Evolutionary conservation across 2,113 vertebrate species (phyloP).

Genomic region (Lepus americanus): DNA sequence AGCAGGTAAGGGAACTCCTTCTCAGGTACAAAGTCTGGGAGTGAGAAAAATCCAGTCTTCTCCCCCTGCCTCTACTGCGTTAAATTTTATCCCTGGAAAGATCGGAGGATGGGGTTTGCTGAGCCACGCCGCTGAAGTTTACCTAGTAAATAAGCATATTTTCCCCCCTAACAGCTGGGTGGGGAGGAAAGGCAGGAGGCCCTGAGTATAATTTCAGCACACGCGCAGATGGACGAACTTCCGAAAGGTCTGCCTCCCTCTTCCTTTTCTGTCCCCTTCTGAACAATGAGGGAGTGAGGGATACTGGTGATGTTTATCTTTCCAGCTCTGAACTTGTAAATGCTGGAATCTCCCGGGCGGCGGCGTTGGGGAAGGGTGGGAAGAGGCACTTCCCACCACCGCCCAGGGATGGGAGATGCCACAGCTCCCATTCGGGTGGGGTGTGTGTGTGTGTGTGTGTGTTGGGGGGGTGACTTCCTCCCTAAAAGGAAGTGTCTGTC

Average conservation of each 20-base stretch:
- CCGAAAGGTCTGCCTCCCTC: neutral
- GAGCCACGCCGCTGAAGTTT: neutral
- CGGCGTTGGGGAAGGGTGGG: conserved; percentile 63
- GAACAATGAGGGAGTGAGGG: conserved; percentile 69
- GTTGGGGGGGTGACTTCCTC: conserved; percentile 68
- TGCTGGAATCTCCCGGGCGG: conserved; percentile 56
- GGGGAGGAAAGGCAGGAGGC: conserved; percentile 45
- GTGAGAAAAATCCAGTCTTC: neutral
- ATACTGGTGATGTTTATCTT: conserved; percentile 75
- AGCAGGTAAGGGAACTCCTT: no score
- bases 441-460: neutral
- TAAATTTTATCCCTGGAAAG: neutral
- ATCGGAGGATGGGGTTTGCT: neutral
- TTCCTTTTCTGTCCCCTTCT: conserved; percentile 33
- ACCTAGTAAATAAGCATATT: neutral
- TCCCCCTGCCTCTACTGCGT: accelerated
- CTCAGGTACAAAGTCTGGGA: neutral
- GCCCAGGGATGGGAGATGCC: conserved; percentile 43
- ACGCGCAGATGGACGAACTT: neutral
- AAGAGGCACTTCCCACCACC: conserved; percentile 70
- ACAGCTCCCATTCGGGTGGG: conserved; percentile 40
- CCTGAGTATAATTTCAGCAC: neutral
- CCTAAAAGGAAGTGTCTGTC: conserved; percentile 72
- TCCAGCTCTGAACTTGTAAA: conserved; percentile 72
- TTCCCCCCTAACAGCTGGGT: neutral